Evolutionary conservation across 2,888 invertebrate genomes (phyloP).

Genomic region (Loripinus fragilis): DNA sequence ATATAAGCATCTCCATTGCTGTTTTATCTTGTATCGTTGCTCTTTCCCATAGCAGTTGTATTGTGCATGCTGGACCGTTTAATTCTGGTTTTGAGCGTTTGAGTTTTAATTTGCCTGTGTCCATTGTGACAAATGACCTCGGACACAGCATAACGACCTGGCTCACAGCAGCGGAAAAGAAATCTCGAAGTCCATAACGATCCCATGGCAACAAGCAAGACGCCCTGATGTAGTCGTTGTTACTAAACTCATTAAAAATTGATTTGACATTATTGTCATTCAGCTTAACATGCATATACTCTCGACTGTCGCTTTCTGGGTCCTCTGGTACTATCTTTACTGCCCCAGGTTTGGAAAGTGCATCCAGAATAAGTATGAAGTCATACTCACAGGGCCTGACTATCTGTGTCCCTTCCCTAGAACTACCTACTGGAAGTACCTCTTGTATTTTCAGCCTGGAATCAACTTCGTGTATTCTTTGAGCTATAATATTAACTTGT

Average conservation of each 20-base stretch:
- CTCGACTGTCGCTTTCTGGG: background rate
- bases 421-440: no score
- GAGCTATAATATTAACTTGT: no score
- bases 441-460: no score
- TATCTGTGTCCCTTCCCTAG: no score
- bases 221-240: background rate
- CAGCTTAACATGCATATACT: slow-evolving; percentile 1
- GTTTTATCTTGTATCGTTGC: background rate
- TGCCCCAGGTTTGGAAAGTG: background rate
- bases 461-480: no score
- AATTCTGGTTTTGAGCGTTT: background rate
- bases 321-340: background rate
- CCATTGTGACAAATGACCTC: background rate
- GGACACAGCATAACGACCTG: background rate
- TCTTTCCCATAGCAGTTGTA: background rate
- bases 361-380: background rate
- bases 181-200: background rate
- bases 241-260: background rate
- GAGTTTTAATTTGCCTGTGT: background rate
- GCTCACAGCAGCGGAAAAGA: background rate
- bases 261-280: background rate
- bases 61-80: background rate
- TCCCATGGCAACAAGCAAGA: background rate
- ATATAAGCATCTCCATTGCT: background rate
- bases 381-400: no score